Evolutionary conservation across 2,113 vertebrate genomes (phyloP).

Genomic region (Neomonachus schauinslandi): DNA sequence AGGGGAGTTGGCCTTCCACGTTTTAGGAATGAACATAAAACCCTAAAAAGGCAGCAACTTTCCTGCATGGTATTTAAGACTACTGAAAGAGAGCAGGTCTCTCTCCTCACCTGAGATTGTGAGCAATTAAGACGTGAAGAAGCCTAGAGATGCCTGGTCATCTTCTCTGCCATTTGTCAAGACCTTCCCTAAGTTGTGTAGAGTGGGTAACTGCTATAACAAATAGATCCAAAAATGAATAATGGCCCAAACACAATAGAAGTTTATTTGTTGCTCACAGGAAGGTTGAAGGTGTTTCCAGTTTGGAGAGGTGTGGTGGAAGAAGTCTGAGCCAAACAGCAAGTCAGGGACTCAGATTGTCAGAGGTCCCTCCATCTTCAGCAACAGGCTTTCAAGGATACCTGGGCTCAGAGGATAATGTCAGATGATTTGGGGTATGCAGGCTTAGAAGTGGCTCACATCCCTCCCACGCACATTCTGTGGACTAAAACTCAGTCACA

Average conservation of each 20-base stretch:
- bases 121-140: background rate
- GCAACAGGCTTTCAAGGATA: background rate
- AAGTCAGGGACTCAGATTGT: background rate
- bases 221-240: background rate
- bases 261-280: background rate
- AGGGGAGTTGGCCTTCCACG: background rate
- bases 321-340: background rate
- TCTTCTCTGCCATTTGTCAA: conserved; percentile 23
- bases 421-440: background rate
- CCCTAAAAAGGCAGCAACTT: background rate
- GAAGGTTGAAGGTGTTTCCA: background rate
- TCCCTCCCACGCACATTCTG: background rate
- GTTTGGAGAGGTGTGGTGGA: background rate
- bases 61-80: background rate
- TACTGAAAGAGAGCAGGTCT: background rate
- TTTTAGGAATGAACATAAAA: background rate
- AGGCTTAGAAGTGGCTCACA: background rate
- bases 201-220: background rate
- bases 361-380: background rate
- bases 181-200: background rate
- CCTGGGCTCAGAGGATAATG: background rate
- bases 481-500: background rate
- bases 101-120: background rate
- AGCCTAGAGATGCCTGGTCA: background rate
- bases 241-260: background rate